Evolutionary conservation across 2,888 invertebrate genomes (phyloP).

Genomic region (Polydrusus pterygomalis): DNA sequence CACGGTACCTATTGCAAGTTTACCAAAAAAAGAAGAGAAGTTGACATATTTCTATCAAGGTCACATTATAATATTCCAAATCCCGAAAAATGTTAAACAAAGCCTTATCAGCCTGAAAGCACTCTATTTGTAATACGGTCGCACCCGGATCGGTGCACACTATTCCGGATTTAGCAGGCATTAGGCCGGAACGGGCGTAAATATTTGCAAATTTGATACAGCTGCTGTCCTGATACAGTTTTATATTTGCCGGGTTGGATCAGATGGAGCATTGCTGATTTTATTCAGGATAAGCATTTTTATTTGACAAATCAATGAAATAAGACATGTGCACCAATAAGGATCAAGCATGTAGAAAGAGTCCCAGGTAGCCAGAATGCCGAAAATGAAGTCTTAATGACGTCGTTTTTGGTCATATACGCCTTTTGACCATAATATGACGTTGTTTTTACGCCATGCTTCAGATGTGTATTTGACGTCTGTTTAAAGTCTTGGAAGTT

Average conservation of each 20-base stretch:
- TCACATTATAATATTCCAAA: conserved; percentile 18
- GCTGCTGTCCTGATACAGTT: conserved; percentile 19
- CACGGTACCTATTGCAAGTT: neutral
- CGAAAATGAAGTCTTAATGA: too few species aligned
- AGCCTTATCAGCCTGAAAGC: conserved; percentile 29
- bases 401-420: too few species aligned
- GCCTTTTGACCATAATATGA: too few species aligned
- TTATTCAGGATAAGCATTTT: neutral
- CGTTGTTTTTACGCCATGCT: too few species aligned
- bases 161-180: conserved; percentile 36
- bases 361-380: too few species aligned
- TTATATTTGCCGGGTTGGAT: conserved; percentile 13
- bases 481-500: too few species aligned
- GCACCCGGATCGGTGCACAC: conserved; percentile 30
- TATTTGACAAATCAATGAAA: too few species aligned
- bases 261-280: conserved; percentile 1
- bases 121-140: conserved; percentile 41
- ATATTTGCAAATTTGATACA: conserved; percentile 37
- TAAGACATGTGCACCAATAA: too few species aligned
- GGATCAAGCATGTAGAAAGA: too few species aligned
- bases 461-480: too few species aligned
- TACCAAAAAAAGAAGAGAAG: neutral
- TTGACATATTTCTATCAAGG: conserved; percentile 28
- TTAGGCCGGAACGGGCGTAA: conserved; percentile 30
- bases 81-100: conserved; percentile 37